A percentile compares a stretch with the other conserved stretches of the same genome.
phyloP scores from a whole-genome alignment of 1,140 invertebrate species.

The Aphelinus atriplicis region DNA sequence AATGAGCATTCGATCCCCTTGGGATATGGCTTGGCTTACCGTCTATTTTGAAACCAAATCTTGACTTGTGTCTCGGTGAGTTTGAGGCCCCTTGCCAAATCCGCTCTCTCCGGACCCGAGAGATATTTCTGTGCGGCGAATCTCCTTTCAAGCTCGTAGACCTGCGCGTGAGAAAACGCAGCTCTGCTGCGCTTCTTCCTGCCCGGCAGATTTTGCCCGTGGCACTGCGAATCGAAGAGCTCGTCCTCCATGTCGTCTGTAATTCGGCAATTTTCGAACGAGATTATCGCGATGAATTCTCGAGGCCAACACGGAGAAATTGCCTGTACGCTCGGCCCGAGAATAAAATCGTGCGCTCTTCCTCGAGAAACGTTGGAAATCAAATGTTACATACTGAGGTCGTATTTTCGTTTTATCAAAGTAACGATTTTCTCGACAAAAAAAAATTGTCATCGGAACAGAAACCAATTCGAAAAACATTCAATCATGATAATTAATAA shows the following conservation, averaged over 20 bases:
- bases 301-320: no score
- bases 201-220: slow-evolving; percentile 58
- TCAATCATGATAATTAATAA: no score
- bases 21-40: slow-evolving; percentile 45
- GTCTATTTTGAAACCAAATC: slow-evolving; percentile 66
- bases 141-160: slow-evolving; percentile 91
- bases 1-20: no score
- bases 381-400: no score
- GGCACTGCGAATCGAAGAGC: slow-evolving; percentile 59
- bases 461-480: no score
- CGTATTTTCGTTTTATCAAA: no score
- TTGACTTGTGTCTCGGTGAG: slow-evolving; percentile 92
- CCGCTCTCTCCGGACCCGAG: slow-evolving; percentile 93
- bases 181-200: slow-evolving; percentile 93
- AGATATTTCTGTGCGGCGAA: slow-evolving; percentile 96
- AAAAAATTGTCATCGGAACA: no score
- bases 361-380: no score
- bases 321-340: no score
- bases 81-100: slow-evolving; percentile 88
- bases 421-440: no score
- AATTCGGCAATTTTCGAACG: slow-evolving; percentile 27
- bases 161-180: slow-evolving; percentile 95
- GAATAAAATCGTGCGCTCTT: no score
- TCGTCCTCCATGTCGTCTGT: slow-evolving; percentile 63
- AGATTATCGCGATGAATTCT: no score